Evolutionary conservation across 2,797 vertebrate genomes (phyloP), one percentile per base, ranked within the genome.

Genomic region (Sylvilagus floridanus): DNA sequence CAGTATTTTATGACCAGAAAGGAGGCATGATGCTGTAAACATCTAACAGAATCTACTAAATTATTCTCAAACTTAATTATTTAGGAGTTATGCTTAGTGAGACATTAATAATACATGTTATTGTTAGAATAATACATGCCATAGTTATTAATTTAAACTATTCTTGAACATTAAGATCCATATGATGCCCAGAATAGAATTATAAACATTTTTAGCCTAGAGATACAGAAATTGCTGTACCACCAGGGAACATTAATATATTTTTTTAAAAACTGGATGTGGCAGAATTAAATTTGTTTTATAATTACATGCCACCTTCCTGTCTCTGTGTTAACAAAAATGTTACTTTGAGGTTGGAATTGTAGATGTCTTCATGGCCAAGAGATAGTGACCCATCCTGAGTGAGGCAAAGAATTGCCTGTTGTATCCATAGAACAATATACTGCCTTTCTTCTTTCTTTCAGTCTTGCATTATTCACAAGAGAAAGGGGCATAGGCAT

Each of bases 1-100:
- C 50, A 10, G 32, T 94, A 17, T 13, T 37, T 77, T 42, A 85
- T 83, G n/a, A 95, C 16, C 65, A 88, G 71, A 96, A 96, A 96
- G n/a, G 68, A 96, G 96, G 82, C 82, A 14, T 72, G 94, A 54
- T 75, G 54, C 28, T 90, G 76, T 92, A 93, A 94, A 94, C 37
- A 60, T 83, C 35, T 88, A 71, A 37, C 12, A 77, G 28, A 85
- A 62, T 79, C 35, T 92, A 93, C 22, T 73, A 50, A 86, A 84
- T 79, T 94, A 81, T 52, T 92, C 52, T 75, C 37, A 95, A 30
- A 87, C 54, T 78, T 91, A 14, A 54, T 90, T 86, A 84, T 54
- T 66, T 91, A 92, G 68, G 90, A 88, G n/a, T 79, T 87, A 50
- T 85, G 30, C 32, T 54, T 76, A 89, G 4, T 94, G 42, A 92